phyloP scores from a whole-genome alignment of 2,888 invertebrate genomes.

The Drosophila limbata region DNA sequence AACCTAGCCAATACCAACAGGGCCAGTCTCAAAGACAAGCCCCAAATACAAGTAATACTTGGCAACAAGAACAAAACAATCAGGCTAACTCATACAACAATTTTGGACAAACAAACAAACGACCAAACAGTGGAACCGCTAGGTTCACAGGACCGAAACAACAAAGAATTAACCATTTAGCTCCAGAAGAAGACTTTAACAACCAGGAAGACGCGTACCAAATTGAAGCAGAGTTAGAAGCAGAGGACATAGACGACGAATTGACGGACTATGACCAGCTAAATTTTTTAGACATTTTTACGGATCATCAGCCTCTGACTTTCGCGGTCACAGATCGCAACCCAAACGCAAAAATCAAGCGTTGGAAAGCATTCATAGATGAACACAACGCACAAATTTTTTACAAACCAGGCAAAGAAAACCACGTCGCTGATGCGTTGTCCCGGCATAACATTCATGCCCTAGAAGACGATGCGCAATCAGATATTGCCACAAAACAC shows the following conservation, averaged over 20 bases:
- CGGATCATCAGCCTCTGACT: no score
- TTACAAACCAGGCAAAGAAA: no score
- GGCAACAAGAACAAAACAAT: not conserved
- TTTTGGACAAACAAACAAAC: not conserved
- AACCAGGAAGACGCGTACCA: not conserved
- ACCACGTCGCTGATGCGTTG: no score
- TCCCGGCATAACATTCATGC: no score
- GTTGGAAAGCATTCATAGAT: no score
- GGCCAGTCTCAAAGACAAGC: not conserved
- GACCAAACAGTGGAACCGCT: conserved; percentile 7
- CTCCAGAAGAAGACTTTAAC: not conserved
- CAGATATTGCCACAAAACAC: no score
- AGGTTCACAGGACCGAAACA: not conserved
- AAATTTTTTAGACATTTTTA: conserved; percentile 10
- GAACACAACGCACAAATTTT: no score
- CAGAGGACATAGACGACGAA: not conserved
- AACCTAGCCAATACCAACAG: no score
- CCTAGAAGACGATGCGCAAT: no score
- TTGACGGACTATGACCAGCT: not conserved
- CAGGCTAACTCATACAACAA: not conserved
- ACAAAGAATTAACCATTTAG: not conserved
- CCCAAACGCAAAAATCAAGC: no score
- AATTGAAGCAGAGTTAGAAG: not conserved
- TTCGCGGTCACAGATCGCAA: no score
- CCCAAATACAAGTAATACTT: not conserved